Base-by-base conservation (phyloP, 1,140 invertebrate species). In the Pseudachorutes palmiensis region DNA sequence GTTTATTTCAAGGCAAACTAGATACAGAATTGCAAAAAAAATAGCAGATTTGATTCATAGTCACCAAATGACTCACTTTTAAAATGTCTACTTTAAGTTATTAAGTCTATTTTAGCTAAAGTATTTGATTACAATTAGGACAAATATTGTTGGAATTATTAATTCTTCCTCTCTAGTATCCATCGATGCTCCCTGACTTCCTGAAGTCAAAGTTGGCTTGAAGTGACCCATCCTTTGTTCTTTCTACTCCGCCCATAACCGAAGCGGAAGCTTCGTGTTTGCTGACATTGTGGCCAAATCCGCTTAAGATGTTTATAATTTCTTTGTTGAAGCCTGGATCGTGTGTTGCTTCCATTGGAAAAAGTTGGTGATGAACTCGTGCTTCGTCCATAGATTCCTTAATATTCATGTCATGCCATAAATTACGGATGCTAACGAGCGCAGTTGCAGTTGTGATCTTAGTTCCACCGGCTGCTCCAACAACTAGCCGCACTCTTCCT, bases 301-400 rank as follows among this genome's bases (percentile, higher is more conserved):
- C 77, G 68, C 83, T 72, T 24, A 94, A 77, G 1, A 86, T 86
- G 57, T 85, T 76, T 1, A 91, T 74, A 55, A 90, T 78, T 68
- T 84, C 80, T 81, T 89, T 78, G 48, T 80, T 78, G 24, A 64
- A 57, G 19, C 30, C 19, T 45, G 16, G 1, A 80, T 98, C 94
- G 76, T 93, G 92, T 58, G 81, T 74, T 0, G 93, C 75, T 41
- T 82, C 70, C 84, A 94, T 90, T 0, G 97, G 97, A 72, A 86
- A 83, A 1, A 98, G 80, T 76, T 99, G 96, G 80, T 98, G 92
- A 78, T 99, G 95, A 65, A 98, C 82, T 66, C 95, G 83, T 0
- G 88, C 83, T 0, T 85, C 84, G 79, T 97, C 94, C 1, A 97
- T 84, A 0, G 94, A 90, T 77, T 90, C 78, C 78, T 97, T 95